Evolutionary conservation across 2,113 vertebrate genomes (phyloP).

Genomic region (Pithys albifrons): DNA sequence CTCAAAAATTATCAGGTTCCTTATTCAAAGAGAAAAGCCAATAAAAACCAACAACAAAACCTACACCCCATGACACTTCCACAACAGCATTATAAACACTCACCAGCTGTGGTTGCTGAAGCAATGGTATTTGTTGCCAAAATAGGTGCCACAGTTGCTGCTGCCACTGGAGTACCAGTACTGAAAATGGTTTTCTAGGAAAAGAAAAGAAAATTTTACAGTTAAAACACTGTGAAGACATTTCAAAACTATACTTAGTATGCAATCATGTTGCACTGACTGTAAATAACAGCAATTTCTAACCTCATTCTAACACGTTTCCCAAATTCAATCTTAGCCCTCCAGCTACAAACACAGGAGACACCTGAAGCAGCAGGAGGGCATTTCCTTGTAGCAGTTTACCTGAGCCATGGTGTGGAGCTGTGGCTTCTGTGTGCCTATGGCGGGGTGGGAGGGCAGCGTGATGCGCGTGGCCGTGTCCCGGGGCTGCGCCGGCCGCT

Average conservation of each 20-base stretch:
- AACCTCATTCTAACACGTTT: not conserved
- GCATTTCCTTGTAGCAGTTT: not conserved
- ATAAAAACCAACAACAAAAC: not conserved
- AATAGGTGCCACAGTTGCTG: slow-evolving; percentile 96
- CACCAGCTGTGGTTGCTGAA: slow-evolving; percentile 90
- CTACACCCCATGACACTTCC: too few species aligned
- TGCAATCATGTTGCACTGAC: not conserved
- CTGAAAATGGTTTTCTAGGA: slow-evolving; percentile 94
- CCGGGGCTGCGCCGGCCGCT: slow-evolving; percentile 85
- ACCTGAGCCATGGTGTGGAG: slow-evolving; percentile 94
- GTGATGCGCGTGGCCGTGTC: slow-evolving; percentile 89
- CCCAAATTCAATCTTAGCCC: not conserved
- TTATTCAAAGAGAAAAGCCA: not conserved
- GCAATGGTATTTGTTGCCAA: slow-evolving; percentile 93
- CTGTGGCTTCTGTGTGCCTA: slow-evolving; percentile 89
- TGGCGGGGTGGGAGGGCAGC: slow-evolving; percentile 89
- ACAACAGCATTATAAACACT: not conserved
- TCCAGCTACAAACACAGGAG: not conserved
- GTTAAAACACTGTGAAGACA: not conserved
- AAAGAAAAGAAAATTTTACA: not conserved
- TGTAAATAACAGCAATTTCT: not conserved
- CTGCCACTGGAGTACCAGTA: slow-evolving; percentile 92
- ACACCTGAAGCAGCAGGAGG: not conserved
- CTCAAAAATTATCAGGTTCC: not conserved
- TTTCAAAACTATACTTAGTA: not conserved